Conservation (phyloP, 2,797 vertebrate species). For the Ptychadena robeensis region DNA sequence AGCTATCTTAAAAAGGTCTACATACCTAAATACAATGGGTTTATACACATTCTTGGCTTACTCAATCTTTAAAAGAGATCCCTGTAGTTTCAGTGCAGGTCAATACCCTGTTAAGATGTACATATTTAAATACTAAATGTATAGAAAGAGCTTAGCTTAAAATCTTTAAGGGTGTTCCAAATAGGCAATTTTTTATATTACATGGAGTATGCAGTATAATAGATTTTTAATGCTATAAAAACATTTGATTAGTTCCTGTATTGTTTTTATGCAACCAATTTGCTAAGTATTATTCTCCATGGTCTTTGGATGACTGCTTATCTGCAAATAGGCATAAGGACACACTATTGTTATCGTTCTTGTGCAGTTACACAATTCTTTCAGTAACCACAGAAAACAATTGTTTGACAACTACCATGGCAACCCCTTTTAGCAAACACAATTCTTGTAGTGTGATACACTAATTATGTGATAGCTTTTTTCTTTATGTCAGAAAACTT, state of each 20-base stretch:
- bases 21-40: no score
- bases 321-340: not conserved
- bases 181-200: no score
- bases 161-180: no score
- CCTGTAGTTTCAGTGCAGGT: no score
- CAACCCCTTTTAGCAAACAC: not conserved
- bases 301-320: not conserved
- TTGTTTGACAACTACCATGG: slow-evolving; percentile 1
- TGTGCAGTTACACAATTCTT: not conserved
- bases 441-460: not conserved
- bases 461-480: slow-evolving; percentile 7
- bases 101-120: no score
- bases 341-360: not conserved
- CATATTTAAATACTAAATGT: no score
- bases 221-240: not conserved
- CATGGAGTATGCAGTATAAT: not conserved
- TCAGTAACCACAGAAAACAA: not conserved
- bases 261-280: not conserved
- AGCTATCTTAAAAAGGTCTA: no score
- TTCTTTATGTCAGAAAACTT: not conserved
- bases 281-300: not conserved
- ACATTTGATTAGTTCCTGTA: not conserved
- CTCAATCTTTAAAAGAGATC: no score
- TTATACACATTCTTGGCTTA: no score
- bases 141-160: no score